A percentile compares a stretch with the other conserved stretches of the same genome.
These are phyloP conservation scores for Brachyopa scutellaris DNA, from an alignment of 2,888 invertebrate species.

Conservation along the genomic window DNA sequence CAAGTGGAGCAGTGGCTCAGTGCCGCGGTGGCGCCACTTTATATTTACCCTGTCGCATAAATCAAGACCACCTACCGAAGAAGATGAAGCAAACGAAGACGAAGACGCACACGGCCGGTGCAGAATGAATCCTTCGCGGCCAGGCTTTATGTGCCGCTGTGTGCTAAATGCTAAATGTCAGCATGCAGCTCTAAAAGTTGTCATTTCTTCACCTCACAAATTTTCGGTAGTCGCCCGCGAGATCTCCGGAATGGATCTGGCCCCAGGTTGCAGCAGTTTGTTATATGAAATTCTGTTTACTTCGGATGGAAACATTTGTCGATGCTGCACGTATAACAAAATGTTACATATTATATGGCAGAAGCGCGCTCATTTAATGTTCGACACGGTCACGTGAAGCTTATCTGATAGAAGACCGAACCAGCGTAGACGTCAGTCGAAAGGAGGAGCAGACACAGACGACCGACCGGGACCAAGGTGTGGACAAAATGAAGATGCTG, in stretches of 20 bases:
- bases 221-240: slow-evolving; percentile 58
- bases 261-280: slow-evolving; percentile 9
- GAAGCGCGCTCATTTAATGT: slow-evolving; percentile 62
- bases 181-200: slow-evolving; percentile 69
- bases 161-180: slow-evolving; percentile 69
- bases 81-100: slow-evolving; percentile 18
- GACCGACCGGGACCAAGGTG: slow-evolving; percentile 56
- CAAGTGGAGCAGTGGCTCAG: slow-evolving; percentile 68
- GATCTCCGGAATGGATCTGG: slow-evolving; percentile 6
- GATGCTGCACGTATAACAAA: slow-evolving; percentile 69
- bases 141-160: slow-evolving; percentile 9
- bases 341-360: slow-evolving; percentile 67
- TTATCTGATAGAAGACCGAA: slow-evolving; percentile 61
- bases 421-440: slow-evolving; percentile 24
- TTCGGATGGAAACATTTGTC: slow-evolving; percentile 66
- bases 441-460: slow-evolving; percentile 9
- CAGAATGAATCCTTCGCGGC: slow-evolving; percentile 1
- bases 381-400: slow-evolving; percentile 66
- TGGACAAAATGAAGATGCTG: slow-evolving; percentile 70
- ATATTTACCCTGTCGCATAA: slow-evolving; percentile 70
- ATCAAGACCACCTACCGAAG: slow-evolving; percentile 72
- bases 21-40: slow-evolving; percentile 73
- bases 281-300: slow-evolving; percentile 58
- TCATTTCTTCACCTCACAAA: slow-evolving; percentile 73
- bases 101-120: not conserved